Base-by-base conservation (phyloP, 2,797 vertebrate species). In the Nannoperca australis region DNA sequence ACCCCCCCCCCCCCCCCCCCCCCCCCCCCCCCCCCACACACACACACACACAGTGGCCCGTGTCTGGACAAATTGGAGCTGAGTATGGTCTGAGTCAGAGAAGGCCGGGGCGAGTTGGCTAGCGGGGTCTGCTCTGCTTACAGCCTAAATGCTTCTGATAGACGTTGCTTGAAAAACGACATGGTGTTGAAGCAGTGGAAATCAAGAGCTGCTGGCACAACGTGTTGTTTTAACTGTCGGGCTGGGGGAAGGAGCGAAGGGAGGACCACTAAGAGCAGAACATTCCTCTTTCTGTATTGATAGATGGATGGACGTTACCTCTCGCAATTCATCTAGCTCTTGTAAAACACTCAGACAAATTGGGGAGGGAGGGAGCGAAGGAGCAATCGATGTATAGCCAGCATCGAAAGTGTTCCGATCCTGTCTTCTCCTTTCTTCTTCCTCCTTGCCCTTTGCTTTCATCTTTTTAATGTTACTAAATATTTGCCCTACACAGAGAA, bases 11-110 rank as follows among this genome's bases (percentile, higher is more conserved):
- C n/a, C n/a, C n/a, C n/a, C n/a, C n/a, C n/a, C n/a, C 60, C 74
- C 77, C 42, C 76, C 85, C 60, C 74, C 77, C 42, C 76, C 85
- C 60, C 74, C 77, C 75, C 62, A 64, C 38, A 51, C 65, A 72
- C 63, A 60, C 54, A 61, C 62, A 47, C 34, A 45, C 76, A 87
- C 60, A 76, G 76, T 76, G 86, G 85, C 59, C 79, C 76, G 3
- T 74, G 87, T 92, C 84, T 85, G 84, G 83, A 91, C 91, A 92
- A 91, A 93, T 92, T 93, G 93, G 79, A 91, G 73, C 79, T 66
- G 87, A 91, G 84, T 36, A 24, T 56, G 63, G 67, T 76, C 74
- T 87, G 90, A 91, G 90, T 91, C 88, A 89, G 72, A 84, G 75
- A 76, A 82, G 82, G 82, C 76, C 70, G 82, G 53, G 74, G 77